Evolutionary conservation across 2,113 vertebrate genomes (phyloP), one percentile per base, ranked within the genome.

Genomic region (Halcyon senegalensis): DNA sequence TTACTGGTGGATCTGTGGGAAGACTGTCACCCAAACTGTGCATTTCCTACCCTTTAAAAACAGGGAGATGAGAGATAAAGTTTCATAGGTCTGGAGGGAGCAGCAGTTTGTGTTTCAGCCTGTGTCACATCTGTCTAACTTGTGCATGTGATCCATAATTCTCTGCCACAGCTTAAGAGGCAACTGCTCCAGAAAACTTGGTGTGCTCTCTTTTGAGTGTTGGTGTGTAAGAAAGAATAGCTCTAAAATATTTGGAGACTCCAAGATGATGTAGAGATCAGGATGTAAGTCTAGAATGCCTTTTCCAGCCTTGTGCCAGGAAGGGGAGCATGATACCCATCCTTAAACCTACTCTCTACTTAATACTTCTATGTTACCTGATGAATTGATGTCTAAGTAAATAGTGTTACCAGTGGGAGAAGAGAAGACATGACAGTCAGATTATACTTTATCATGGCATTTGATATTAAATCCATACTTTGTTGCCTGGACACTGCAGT

Each of bases 391-490:
- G 58, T 75, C 51, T 90, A 72, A 87, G 24, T 84, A 81, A 96
- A 90, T 84, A 72, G 59, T 56, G 94, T 94, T 78, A 51, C 62
- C 64, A 27, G 48, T 81, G 76, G 69, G 64, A 88, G 75, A 64
- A 79, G 48, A 79, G 51, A 53, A 87, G 86, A 37, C 17, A 4
- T 2, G 48, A 74, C 76, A 69, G 39, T 92, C 76, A 53, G 33
- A n/a, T 94, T 90, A 81, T 84, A 37, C 64, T 91, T 92, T 88
- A 93, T 82, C 19, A 16, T 75, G 69, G 66, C 94, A 87, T 50
- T 69, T 68, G 39, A 37, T 82, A 87, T 58, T 60, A 90, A 94
- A 87, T 78, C 70, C 35, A 23, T 89, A 53, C 73, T 64, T 81
- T 50, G 39, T 77, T 88, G 68, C 72, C 35, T 86, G 66, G 67